Conservation (phyloP, 1,140 invertebrate species). For the Musca vetustissima region DNA sequence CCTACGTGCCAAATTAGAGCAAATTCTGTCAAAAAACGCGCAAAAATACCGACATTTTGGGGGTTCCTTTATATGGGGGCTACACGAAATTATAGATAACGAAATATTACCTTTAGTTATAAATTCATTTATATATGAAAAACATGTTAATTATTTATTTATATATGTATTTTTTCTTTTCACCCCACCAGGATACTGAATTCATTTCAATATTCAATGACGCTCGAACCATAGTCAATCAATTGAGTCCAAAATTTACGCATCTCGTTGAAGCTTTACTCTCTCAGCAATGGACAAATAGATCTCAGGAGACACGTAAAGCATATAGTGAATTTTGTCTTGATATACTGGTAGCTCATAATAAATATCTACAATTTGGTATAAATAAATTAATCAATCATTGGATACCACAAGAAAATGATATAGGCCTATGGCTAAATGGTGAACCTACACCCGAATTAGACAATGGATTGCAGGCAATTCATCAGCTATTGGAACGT, state of each 20-base stretch:
- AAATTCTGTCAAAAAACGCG: no score
- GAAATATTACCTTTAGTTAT: neutral
- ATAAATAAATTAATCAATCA: conserved; percentile 61
- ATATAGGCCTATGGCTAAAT: conserved; percentile 38
- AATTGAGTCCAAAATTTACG: conserved; percentile 59
- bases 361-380: conserved; percentile 62
- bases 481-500: conserved; percentile 43
- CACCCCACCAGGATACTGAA: conserved; percentile 59
- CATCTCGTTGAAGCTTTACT: conserved; percentile 65
- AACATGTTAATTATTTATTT: no score
- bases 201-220: conserved; percentile 60
- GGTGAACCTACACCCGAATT: conserved; percentile 52
- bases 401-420: conserved; percentile 57
- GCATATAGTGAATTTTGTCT: conserved; percentile 65
- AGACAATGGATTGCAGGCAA: conserved; percentile 33
- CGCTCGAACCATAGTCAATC: conserved; percentile 61
- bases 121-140: neutral
- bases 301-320: conserved; percentile 57
- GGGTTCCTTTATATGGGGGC: no score
- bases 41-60: no score
- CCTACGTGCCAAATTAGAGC: no score
- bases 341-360: conserved; percentile 66
- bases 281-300: conserved; percentile 62
- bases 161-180: no score
- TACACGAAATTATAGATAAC: neutral